phyloP scores from a whole-genome alignment of 2,888 invertebrate species.

The Phragmatobia fuliginosa region DNA sequence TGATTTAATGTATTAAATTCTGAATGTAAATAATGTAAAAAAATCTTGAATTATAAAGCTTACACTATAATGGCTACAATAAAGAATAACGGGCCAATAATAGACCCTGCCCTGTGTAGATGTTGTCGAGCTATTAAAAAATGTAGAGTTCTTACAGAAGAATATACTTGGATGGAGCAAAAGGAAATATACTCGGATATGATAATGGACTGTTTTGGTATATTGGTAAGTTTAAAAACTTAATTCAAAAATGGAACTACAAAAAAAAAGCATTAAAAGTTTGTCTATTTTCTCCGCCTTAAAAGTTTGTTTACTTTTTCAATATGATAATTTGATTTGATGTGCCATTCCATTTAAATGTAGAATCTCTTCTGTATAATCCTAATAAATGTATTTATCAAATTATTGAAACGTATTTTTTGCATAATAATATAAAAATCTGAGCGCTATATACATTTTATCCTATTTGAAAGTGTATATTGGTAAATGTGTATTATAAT shows the following conservation, averaged over 20 bases:
- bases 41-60: not conserved
- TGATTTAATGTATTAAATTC: constrained; percentile 28
- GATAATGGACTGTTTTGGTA: constrained; percentile 83
- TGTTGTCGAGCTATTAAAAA: constrained; percentile 81
- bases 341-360: too few species aligned
- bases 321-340: too few species aligned
- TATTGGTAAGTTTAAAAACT: constrained; percentile 65
- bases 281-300: not conserved
- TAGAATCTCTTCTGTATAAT: too few species aligned
- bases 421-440: too few species aligned
- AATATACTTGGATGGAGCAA: constrained; percentile 80
- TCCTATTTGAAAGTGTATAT: too few species aligned
- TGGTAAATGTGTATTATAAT: too few species aligned
- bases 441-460: too few species aligned
- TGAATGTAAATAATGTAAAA: constrained; percentile 42
- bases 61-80: constrained; percentile 57
- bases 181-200: constrained; percentile 81
- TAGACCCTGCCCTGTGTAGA: constrained; percentile 81
- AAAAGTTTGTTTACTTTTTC: not conserved
- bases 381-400: too few species aligned
- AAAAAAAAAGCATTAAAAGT: not conserved
- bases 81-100: constrained; percentile 75
- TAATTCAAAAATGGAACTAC: not conserved
- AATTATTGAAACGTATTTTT: too few species aligned
- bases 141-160: constrained; percentile 78